These are phyloP conservation scores for Scalopus aquaticus DNA, from an alignment of 2,113 vertebrate genomes.

Conservation along the genomic window DNA sequence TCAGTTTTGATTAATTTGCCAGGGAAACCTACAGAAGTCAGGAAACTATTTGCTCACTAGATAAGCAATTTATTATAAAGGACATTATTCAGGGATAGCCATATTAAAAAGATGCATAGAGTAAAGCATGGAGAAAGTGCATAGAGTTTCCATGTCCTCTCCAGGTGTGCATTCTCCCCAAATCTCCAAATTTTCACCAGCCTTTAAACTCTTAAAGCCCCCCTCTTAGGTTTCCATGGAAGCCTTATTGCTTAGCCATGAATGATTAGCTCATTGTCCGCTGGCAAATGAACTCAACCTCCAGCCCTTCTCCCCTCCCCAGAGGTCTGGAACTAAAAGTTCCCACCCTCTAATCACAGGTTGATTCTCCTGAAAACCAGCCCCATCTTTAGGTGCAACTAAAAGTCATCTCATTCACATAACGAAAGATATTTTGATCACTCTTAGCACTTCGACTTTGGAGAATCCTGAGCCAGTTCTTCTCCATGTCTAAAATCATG, in stretches of 20 bases:
- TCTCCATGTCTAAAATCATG: too few species aligned
- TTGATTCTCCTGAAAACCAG: neutral
- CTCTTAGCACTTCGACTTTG: neutral
- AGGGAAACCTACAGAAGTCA: neutral
- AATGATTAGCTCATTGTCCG: neutral
- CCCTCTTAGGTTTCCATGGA: neutral
- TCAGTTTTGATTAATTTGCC: neutral
- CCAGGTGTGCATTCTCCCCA: neutral
- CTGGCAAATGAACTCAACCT: neutral
- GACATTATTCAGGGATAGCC: neutral
- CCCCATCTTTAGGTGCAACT: neutral
- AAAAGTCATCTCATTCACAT: neutral
- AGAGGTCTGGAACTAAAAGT: neutral
- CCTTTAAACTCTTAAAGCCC: neutral
- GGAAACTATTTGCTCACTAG: neutral
- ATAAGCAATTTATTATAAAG: neutral
- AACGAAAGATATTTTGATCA: neutral
- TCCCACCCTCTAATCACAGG: neutral
- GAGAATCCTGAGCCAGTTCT: too few species aligned
- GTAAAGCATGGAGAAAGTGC: neutral
- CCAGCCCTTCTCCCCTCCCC: neutral
- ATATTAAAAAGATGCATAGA: neutral
- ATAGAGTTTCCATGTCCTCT: neutral
- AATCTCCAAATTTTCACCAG: neutral
- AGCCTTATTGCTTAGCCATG: neutral